Percentiles rank a stretch among this genome's conserved stretches.
Conservation (phyloP, 2,113 vertebrate species). For the Forbesichthys papilliferus region DNA sequence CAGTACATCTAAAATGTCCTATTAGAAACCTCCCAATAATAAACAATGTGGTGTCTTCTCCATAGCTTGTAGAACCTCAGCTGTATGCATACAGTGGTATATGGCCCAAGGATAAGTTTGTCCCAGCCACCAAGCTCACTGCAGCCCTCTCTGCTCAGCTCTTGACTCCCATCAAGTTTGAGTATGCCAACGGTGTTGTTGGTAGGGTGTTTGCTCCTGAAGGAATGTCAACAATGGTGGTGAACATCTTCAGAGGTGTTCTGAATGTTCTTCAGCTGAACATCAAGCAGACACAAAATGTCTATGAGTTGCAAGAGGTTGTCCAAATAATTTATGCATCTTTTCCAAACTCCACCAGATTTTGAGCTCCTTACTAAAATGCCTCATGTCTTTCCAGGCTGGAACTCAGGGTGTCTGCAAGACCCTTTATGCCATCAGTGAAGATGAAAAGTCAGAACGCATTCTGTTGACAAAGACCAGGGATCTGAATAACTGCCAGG, state of each 20-base stretch:
- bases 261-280: conserved; percentile 77
- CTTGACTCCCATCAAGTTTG: conserved; percentile 74
- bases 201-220: conserved; percentile 75
- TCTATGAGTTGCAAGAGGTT: conserved; percentile 84
- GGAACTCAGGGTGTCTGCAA: conserved; percentile 85
- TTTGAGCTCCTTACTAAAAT: not conserved
- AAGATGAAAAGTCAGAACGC: conserved; percentile 69
- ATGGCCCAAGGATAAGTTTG: conserved; percentile 72
- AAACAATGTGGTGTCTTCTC: conserved; percentile 9
- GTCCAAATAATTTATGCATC: conserved; percentile 1
- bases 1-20: not conserved
- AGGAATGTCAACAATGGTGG: conserved; percentile 55
- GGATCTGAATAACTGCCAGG: conserved; percentile 81
- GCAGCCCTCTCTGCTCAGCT: conserved; percentile 66
- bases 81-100: conserved; percentile 76
- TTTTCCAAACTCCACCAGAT: not conserved
- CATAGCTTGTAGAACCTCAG: conserved; percentile 72
- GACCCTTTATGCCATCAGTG: conserved; percentile 79
- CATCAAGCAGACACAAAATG: conserved; percentile 80
- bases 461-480: conserved; percentile 76
- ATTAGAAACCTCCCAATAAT: not conserved
- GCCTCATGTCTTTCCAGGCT: conserved; percentile 58
- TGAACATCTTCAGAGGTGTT: conserved; percentile 81
- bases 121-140: conserved; percentile 72
- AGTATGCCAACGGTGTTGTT: conserved; percentile 74